These are phyloP conservation scores for Melipona bicolor DNA, from an alignment of 2,888 invertebrate genomes.

Conservation along the genomic window DNA sequence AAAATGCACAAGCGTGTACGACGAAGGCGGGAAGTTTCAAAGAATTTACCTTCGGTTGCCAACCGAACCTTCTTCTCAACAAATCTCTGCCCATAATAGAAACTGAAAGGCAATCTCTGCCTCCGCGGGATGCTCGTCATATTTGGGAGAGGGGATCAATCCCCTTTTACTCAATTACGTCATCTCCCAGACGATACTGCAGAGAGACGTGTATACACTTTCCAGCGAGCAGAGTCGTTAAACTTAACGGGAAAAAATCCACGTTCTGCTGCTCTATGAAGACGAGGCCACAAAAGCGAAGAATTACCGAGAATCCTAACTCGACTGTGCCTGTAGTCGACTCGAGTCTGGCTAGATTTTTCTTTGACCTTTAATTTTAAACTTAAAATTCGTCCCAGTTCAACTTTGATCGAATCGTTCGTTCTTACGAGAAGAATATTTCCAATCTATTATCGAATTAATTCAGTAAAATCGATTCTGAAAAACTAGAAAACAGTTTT, in stretches of 20 bases:
- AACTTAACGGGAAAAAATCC: slow-evolving; percentile 52
- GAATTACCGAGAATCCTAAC: no score
- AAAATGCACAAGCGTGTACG: not conserved
- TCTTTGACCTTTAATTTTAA: no score
- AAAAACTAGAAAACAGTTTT: no score
- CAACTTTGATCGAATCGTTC: no score
- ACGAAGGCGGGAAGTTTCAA: not conserved
- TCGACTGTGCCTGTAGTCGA: no score
- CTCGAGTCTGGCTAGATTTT: no score
- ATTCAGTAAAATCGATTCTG: not conserved
- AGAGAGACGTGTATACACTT: slow-evolving; percentile 37
- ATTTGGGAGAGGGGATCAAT: slow-evolving; percentile 65
- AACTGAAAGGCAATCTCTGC: slow-evolving; percentile 60
- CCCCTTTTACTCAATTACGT: slow-evolving; percentile 65
- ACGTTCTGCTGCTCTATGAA: slow-evolving; percentile 8
- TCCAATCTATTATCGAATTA: not conserved
- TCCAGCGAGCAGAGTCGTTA: slow-evolving; percentile 51
- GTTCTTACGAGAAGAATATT: not conserved
- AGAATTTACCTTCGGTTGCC: not conserved
- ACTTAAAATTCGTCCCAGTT: no score
- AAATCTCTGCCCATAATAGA: slow-evolving; percentile 38
- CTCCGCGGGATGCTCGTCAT: slow-evolving; percentile 54
- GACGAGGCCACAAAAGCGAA: not conserved
- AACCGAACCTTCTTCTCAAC: slow-evolving; percentile 2
- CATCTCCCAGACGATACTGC: slow-evolving; percentile 49